Evolutionary conservation across 2,797 vertebrate genomes (phyloP).

Genomic region (Sebastes cheni): DNA sequence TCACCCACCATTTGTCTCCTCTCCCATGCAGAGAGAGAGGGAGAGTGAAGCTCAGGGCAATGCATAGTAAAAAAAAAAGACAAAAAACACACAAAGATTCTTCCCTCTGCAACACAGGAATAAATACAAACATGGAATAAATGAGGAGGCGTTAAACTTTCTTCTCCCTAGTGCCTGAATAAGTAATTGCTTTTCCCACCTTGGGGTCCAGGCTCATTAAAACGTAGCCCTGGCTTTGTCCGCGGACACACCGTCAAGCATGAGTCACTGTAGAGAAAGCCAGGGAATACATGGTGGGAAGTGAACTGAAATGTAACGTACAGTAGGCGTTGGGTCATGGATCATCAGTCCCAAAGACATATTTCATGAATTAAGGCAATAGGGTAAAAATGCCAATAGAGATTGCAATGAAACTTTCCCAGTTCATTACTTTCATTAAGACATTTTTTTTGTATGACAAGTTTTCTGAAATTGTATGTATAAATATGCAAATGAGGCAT

Average conservation of each 20-base stretch:
- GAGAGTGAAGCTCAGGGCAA: background rate
- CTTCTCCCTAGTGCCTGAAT: conserved; percentile 17
- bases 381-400: background rate
- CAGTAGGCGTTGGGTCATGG: background rate
- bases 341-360: background rate
- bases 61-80: background rate
- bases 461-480: no score
- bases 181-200: conserved; percentile 40
- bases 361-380: background rate
- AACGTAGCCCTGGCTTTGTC: background rate
- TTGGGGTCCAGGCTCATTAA: conserved; percentile 50
- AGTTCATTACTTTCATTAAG: background rate
- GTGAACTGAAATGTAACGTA: background rate
- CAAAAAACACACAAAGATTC: background rate
- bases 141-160: conserved; percentile 27
- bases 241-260: background rate
- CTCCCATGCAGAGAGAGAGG: background rate
- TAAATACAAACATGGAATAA: conserved; percentile 5
- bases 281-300: background rate
- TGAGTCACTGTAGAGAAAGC: conserved; percentile 22
- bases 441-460: accelerated
- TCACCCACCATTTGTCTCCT: conserved; percentile 50
- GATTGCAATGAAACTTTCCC: accelerated
- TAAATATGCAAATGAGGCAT: background rate
- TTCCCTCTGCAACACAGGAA: background rate